Percentiles rank a stretch among this genome's conserved stretches.
phyloP scores from a whole-genome alignment of 2,113 vertebrate species.

The Mus pahari region DNA sequence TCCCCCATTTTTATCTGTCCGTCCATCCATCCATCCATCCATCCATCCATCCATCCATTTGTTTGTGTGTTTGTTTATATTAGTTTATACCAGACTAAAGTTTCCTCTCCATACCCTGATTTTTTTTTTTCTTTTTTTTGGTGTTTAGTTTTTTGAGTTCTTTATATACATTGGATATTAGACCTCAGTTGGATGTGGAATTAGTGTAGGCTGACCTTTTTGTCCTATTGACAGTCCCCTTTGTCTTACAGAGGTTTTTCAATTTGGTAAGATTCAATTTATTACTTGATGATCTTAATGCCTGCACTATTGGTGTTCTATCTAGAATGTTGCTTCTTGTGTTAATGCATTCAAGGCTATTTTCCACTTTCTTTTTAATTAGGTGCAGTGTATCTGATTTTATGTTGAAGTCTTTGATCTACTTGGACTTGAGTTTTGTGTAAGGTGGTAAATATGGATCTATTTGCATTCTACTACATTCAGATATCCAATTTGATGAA shows the following conservation, averaged over 20 bases:
- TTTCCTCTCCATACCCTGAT: no score
- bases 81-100: no score
- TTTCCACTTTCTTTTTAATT: neutral
- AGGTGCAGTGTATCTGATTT: neutral
- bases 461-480: no score
- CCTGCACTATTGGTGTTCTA: neutral
- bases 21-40: neutral
- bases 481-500: no score
- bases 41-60: neutral
- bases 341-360: neutral
- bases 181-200: neutral
- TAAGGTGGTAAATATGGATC: neutral
- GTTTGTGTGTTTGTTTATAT: no score
- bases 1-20: neutral
- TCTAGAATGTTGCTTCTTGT: neutral
- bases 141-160: neutral
- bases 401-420: neutral
- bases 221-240: neutral
- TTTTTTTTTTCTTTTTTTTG: neutral
- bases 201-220: neutral
- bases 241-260: neutral
- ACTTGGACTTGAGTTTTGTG: neutral
- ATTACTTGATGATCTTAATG: neutral
- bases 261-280: neutral
- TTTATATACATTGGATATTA: neutral